These are phyloP conservation scores for Lagorchestes hirsutus DNA, from an alignment of 2,797 vertebrate genomes.

Conservation along the genomic window DNA sequence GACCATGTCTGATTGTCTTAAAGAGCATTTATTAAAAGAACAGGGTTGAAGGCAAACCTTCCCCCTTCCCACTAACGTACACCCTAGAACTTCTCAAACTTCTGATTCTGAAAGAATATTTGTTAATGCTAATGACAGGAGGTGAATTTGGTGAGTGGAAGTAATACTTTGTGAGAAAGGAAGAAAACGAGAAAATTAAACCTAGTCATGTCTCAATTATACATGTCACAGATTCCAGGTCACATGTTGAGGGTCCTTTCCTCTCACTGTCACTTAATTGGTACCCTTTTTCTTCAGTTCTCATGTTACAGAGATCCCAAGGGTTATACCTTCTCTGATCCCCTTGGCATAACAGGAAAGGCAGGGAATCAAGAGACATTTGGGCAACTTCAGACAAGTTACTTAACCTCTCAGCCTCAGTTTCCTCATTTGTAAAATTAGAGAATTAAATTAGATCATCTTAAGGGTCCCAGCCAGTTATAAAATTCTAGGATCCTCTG, in stretches of 20 bases:
- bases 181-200: slow-evolving; percentile 40
- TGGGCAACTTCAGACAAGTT: neutral
- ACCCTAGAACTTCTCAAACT: slow-evolving; percentile 9
- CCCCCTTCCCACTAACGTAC: neutral
- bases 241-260: neutral
- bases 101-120: neutral
- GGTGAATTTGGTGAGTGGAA: slow-evolving; percentile 28
- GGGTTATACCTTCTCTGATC: slow-evolving; percentile 19
- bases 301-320: neutral
- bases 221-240: neutral
- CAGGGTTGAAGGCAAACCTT: neutral
- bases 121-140: slow-evolving; percentile 30
- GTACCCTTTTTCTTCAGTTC: neutral
- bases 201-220: slow-evolving; percentile 13
- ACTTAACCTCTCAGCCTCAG: neutral
- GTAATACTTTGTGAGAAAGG: neutral
- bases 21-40: slow-evolving; percentile 30
- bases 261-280: neutral
- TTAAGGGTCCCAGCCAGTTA: neutral
- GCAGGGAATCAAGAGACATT: neutral
- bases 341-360: neutral
- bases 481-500: neutral
- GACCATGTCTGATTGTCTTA: slow-evolving; percentile 11
- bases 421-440: neutral
- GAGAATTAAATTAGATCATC: neutral